Evolutionary conservation across 2,113 vertebrate genomes (phyloP).

Genomic region (Mixornis gularis): DNA sequence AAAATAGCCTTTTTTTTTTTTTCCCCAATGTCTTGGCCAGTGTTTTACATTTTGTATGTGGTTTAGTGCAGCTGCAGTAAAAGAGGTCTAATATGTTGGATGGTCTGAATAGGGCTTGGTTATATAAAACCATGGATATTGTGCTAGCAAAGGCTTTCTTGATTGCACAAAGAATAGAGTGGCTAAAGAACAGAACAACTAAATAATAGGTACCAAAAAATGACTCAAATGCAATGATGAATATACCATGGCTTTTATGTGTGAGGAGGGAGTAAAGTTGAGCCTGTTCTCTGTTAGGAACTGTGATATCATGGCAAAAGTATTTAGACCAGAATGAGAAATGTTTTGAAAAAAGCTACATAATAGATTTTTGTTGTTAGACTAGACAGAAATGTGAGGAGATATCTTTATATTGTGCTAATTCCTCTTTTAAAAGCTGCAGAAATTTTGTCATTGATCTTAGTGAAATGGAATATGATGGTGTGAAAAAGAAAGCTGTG

Average conservation of each 20-base stretch:
- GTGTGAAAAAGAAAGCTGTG: neutral
- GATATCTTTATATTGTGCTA: neutral
- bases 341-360: neutral
- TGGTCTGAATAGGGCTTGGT: slow-evolving; percentile 16
- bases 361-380: neutral
- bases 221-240: neutral
- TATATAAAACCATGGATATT: slow-evolving; percentile 31
- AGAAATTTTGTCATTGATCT: neutral
- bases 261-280: neutral
- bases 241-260: neutral
- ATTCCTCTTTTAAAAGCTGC: neutral
- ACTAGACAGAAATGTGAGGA: neutral
- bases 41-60: neutral
- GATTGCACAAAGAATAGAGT: slow-evolving; percentile 9
- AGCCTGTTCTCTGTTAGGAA: neutral
- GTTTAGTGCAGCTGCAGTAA: slow-evolving; percentile 47
- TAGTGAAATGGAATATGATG: neutral
- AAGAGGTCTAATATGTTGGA: slow-evolving; percentile 24
- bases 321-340: slow-evolving; percentile 18
- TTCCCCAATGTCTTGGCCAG: neutral
- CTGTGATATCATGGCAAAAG: neutral
- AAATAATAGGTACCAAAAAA: slow-evolving; percentile 30
- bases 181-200: neutral
- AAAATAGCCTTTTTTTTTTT: neutral
- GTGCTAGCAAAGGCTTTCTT: slow-evolving; percentile 18